Evolutionary conservation across 92 coral and sea anemone genomes (phyloP).

Genomic region (Chrysogorgia sp.): DNA sequence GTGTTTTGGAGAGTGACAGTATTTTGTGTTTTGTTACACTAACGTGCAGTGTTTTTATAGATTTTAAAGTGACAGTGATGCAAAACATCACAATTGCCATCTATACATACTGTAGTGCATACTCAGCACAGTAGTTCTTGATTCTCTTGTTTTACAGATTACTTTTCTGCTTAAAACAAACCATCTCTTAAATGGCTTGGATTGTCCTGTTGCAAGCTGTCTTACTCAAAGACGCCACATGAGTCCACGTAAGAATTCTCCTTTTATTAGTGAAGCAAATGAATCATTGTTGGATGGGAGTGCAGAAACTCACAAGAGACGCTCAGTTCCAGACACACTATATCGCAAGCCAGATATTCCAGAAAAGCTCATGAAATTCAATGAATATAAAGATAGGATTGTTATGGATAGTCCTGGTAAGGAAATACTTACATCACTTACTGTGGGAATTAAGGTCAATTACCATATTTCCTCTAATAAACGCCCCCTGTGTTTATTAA

Average conservation of each 20-base stretch:
- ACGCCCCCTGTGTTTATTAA: too few relatives aligned
- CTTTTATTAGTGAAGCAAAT: constrained; percentile 26
- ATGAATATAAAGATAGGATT: constrained; percentile 39
- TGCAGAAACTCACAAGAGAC: constrained; percentile 12
- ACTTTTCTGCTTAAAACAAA: neutral
- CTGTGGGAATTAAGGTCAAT: neutral
- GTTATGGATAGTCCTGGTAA: constrained; percentile 44
- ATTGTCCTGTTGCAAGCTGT: neutral
- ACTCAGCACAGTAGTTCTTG: too few relatives aligned
- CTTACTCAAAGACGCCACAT: neutral
- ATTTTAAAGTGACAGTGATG: too few relatives aligned
- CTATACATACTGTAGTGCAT: too few relatives aligned
- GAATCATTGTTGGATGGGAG: constrained; percentile 35
- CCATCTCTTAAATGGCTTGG: neutral
- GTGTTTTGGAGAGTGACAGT: too few relatives aligned
- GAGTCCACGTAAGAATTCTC: constrained; percentile 43
- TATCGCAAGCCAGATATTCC: constrained; percentile 39
- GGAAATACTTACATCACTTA: too few relatives aligned
- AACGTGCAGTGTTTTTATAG: too few relatives aligned
- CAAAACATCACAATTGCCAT: too few relatives aligned
- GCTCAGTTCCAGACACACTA: constrained; percentile 37
- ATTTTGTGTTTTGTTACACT: too few relatives aligned
- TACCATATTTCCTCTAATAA: too few relatives aligned
- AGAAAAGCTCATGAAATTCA: constrained; percentile 31
- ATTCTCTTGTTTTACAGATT: neutral